Evolutionary conservation across 2,797 vertebrate genomes (phyloP).

Genomic region (Lacerta viridis): DNA sequence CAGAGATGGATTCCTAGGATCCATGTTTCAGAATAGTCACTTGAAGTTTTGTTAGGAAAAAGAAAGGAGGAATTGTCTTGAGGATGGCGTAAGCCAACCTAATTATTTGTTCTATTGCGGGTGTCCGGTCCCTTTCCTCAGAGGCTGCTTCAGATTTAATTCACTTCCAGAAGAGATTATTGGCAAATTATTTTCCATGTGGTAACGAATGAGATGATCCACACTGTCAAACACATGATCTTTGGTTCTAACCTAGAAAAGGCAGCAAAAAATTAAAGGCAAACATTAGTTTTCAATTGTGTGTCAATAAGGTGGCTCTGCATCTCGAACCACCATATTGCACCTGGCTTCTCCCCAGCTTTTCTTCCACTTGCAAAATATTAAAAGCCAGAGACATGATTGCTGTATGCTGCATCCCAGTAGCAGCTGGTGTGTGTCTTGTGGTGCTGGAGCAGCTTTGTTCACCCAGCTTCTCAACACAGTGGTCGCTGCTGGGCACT

Average conservation of each 20-base stretch:
- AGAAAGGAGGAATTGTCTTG: conserved; percentile 39
- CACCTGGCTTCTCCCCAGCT: neutral
- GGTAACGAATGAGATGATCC: conserved; percentile 91
- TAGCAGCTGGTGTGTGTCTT: no score
- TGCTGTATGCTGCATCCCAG: no score
- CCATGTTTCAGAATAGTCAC: conserved; percentile 38
- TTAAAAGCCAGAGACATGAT: no score
- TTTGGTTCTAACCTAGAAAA: conserved; percentile 90
- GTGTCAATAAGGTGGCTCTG: neutral
- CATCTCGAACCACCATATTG: neutral
- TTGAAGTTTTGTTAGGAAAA: conserved; percentile 34
- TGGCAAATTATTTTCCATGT: conserved; percentile 92
- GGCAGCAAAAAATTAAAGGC: conserved; percentile 48
- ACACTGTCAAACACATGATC: conserved; percentile 90
- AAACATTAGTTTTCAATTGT: neutral
- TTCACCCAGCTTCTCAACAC: no score
- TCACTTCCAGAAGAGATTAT: conserved; percentile 92
- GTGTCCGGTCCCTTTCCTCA: conserved; percentile 77
- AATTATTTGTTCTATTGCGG: conserved; percentile 73
- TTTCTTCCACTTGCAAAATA: no score
- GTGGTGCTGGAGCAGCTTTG: no score
- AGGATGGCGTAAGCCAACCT: conserved; percentile 26
- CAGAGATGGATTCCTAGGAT: conserved; percentile 53
- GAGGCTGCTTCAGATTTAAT: conserved; percentile 90
- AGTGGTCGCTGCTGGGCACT: no score